Evolutionary conservation across 2,113 vertebrate genomes (phyloP).

Genomic region (Vidua macroura): DNA sequence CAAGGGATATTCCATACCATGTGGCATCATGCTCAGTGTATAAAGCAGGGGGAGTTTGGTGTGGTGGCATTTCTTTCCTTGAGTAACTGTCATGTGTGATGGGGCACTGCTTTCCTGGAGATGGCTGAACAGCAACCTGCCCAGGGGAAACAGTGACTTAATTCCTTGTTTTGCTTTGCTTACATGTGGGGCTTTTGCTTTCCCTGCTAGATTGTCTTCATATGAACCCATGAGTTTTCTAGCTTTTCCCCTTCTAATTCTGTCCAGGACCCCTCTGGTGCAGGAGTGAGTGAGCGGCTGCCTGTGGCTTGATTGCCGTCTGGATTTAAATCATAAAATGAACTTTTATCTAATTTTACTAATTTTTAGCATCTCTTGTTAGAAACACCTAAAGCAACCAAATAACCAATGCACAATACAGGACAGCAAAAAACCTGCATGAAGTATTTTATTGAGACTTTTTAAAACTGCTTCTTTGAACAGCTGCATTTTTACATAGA

Average conservation of each 20-base stretch:
- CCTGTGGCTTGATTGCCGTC: not conserved
- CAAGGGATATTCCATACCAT: not conserved
- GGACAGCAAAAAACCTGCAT: not conserved
- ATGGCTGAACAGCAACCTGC: not conserved
- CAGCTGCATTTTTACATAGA: not conserved
- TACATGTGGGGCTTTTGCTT: not conserved
- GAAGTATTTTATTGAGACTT: not conserved
- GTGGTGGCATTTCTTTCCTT: not conserved
- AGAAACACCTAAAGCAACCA: not conserved
- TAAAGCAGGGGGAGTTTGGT: not conserved
- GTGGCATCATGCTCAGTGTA: not conserved
- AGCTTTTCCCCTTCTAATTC: not conserved
- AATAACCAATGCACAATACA: not conserved
- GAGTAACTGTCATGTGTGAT: not conserved
- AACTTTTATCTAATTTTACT: not conserved
- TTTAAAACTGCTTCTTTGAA: not conserved
- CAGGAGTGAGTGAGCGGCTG: fast-evolving
- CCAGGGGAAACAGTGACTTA: not conserved
- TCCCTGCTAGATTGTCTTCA: not conserved
- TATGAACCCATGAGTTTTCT: not conserved
- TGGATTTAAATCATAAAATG: not conserved
- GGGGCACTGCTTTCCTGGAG: not conserved
- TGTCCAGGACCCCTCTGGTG: not conserved
- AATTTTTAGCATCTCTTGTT: not conserved
- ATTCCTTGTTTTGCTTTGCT: not conserved